Conservation (phyloP, 1,140 invertebrate genomes). For the Drosophila kohkoa region DNA sequence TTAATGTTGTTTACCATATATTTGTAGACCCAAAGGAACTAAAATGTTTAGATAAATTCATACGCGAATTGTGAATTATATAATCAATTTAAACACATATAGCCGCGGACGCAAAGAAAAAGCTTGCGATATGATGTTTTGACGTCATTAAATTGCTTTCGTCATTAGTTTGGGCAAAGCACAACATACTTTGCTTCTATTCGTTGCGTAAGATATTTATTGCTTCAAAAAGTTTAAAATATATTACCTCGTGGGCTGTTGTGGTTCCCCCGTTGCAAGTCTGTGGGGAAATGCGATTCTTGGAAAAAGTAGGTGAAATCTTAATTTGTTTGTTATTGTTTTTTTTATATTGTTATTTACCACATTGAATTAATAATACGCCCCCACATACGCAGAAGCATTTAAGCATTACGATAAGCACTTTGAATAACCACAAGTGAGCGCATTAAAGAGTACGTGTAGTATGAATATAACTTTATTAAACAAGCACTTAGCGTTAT, state of each 20-base stretch:
- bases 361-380: constrained; percentile 3
- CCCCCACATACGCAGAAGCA: constrained; percentile 4
- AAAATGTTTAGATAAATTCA: neutral
- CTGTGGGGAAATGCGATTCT: constrained; percentile 18
- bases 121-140: constrained; percentile 10
- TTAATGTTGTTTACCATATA: too few species aligned
- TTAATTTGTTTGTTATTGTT: constrained; percentile 25
- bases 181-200: neutral
- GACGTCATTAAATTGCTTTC: constrained; percentile 34
- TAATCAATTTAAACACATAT: too few species aligned
- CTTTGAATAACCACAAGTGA: constrained; percentile 13
- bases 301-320: constrained; percentile 35
- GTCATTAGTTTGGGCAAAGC: constrained; percentile 15
- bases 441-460: too few species aligned
- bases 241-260: neutral
- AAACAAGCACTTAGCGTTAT: constrained; percentile 40
- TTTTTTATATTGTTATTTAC: constrained; percentile 1
- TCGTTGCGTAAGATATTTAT: neutral
- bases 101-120: neutral
- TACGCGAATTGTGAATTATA: neutral
- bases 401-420: neutral
- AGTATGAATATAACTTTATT: constrained; percentile 27
- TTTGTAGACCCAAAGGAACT: constrained; percentile 2
- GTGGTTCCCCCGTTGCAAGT: constrained; percentile 31
- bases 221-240: neutral